A percentile compares a stretch with the other conserved stretches of the same genome.
These are phyloP conservation scores for Marmota flaviventris DNA, from an alignment of 2,113 vertebrate genomes.

Conservation along the genomic window DNA sequence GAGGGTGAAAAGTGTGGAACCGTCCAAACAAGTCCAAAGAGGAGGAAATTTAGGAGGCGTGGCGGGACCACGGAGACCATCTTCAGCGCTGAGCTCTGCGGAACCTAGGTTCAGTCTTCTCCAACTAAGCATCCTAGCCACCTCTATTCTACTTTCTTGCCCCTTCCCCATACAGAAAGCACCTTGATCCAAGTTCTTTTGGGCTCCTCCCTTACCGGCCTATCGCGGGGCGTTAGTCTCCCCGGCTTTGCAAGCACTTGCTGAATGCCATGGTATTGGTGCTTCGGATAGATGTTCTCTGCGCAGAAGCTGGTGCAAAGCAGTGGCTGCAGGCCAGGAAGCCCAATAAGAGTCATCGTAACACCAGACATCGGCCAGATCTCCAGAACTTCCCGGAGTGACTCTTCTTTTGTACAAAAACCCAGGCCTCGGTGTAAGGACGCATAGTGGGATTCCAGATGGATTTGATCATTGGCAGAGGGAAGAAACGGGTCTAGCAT, in stretches of 20 bases:
- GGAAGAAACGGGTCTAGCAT: neutral
- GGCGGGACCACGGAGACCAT: accelerated
- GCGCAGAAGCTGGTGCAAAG: accelerated
- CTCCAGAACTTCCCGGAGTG: neutral
- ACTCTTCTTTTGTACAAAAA: neutral
- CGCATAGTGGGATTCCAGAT: neutral
- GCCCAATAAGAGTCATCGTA: accelerated
- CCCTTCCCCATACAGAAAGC: neutral
- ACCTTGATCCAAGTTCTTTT: neutral
- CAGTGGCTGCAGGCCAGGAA: accelerated
- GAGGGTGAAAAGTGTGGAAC: neutral
- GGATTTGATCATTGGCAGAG: neutral
- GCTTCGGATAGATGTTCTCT: neutral
- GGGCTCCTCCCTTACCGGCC: neutral
- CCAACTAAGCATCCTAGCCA: neutral
- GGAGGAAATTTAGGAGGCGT: neutral
- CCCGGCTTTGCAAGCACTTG: accelerated
- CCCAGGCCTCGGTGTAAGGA: neutral
- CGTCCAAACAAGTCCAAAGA: neutral
- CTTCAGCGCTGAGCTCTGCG: accelerated
- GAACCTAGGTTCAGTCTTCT: too few relatives aligned
- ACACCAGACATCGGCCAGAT: neutral
- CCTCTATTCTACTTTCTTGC: neutral
- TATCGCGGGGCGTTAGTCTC: neutral
- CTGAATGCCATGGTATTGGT: accelerated